A percentile compares a stretch with the other conserved stretches of the same genome.
Evolutionary conservation across 2,888 invertebrate genomes (phyloP).

Genomic region (Cacoxenus indagator): DNA sequence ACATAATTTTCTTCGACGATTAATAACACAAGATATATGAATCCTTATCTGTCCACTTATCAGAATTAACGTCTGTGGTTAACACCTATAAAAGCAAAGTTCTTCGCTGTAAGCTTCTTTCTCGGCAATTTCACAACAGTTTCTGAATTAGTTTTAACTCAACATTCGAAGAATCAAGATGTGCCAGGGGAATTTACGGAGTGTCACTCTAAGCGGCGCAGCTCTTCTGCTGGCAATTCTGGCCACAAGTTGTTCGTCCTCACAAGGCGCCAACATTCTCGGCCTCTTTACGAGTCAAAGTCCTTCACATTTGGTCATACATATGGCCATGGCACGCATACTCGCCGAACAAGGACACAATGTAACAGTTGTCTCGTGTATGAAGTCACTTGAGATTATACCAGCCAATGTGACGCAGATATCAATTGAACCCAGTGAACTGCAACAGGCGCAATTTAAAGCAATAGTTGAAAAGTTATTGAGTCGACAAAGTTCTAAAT

Average conservation of each 20-base stretch:
- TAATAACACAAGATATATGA: too few species aligned
- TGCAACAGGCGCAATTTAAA: slow-evolving; percentile 26
- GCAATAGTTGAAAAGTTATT: slow-evolving; percentile 32
- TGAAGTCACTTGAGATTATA: slow-evolving; percentile 41
- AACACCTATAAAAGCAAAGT: too few species aligned
- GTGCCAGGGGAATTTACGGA: not conserved
- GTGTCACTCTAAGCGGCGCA: not conserved
- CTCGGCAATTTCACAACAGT: not conserved
- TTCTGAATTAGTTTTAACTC: not conserved
- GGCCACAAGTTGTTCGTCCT: not conserved
- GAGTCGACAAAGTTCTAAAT: slow-evolving; percentile 32
- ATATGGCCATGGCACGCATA: slow-evolving; percentile 54
- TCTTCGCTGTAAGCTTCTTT: too few species aligned
- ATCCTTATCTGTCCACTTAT: too few species aligned
- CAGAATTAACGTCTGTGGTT: too few species aligned
- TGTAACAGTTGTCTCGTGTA: slow-evolving; percentile 55
- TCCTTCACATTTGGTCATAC: slow-evolving; percentile 63
- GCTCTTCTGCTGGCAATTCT: slow-evolving; percentile 20
- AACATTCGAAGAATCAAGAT: not conserved
- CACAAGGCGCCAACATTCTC: slow-evolving; percentile 54
- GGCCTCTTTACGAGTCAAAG: slow-evolving; percentile 58
- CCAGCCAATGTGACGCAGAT: slow-evolving; percentile 53
- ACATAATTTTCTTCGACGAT: too few species aligned
- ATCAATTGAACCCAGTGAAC: slow-evolving; percentile 41
- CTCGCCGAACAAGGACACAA: slow-evolving; percentile 63